Conservation (phyloP, 1,140 invertebrate species). For the Macrosteles quadrilineatus region DNA sequence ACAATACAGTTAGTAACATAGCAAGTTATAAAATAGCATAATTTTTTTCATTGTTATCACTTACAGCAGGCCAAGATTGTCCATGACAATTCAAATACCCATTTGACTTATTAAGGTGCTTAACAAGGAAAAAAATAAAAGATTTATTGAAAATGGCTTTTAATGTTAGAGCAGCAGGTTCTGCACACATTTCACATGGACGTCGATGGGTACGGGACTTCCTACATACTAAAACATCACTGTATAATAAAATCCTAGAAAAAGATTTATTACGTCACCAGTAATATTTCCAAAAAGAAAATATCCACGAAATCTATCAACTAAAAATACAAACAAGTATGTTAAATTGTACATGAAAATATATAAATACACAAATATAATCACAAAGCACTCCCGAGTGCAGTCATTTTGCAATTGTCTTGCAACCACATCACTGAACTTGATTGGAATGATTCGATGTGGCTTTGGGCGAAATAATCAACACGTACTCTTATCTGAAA, state of each 20-base stretch:
- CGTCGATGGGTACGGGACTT: conserved; percentile 3
- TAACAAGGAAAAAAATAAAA: neutral
- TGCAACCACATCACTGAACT: conserved; percentile 15
- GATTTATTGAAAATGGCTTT: conserved; percentile 14
- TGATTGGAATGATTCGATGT: conserved; percentile 14
- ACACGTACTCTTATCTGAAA: conserved; percentile 15
- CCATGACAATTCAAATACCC: too few species aligned
- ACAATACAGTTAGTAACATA: too few species aligned
- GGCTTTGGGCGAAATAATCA: neutral
- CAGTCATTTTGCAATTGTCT: neutral
- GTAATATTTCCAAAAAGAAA: conserved; percentile 22
- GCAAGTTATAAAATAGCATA: too few species aligned
- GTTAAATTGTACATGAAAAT: conserved; percentile 24
- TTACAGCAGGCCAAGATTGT: too few species aligned
- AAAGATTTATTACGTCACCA: neutral
- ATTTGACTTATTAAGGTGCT: too few species aligned
- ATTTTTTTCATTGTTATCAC: too few species aligned
- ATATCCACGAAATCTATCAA: conserved; percentile 12
- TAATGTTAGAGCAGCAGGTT: conserved; percentile 13
- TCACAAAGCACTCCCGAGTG: conserved; percentile 17
- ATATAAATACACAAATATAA: conserved; percentile 27
- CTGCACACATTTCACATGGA: conserved; percentile 1
- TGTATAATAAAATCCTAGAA: conserved; percentile 23
- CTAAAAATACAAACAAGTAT: conserved; percentile 23
- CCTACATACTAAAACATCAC: conserved; percentile 5